Evolutionary conservation across 2,888 invertebrate species (phyloP).

Genomic region (Ectemnius continuus): DNA sequence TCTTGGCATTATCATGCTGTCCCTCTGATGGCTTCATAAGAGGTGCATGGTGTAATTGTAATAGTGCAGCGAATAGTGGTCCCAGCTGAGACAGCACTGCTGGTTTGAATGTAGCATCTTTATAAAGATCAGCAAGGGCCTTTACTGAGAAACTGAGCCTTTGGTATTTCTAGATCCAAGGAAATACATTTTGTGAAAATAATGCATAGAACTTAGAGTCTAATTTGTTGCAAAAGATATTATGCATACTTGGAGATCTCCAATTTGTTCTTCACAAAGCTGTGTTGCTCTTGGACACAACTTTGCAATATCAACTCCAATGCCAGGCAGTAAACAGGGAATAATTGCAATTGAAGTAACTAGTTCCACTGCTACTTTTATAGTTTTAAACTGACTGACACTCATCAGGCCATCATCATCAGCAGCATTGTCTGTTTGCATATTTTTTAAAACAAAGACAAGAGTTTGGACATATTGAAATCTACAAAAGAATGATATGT

Average conservation of each 20-base stretch:
- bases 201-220: not conserved
- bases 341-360: constrained; percentile 84
- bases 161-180: constrained; percentile 79
- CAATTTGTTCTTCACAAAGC: constrained; percentile 74
- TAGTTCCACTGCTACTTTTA: constrained; percentile 83
- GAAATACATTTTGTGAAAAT: not conserved
- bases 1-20: constrained; percentile 12
- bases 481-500: constrained; percentile 49
- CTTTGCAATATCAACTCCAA: constrained; percentile 80
- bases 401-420: constrained; percentile 78
- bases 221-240: constrained; percentile 2
- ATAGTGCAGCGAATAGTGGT: constrained; percentile 82
- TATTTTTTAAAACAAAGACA: constrained; percentile 53
- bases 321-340: constrained; percentile 83
- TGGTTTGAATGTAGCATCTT: constrained; percentile 61
- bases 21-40: constrained; percentile 80
- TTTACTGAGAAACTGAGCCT: constrained; percentile 81
- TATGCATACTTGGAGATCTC: constrained; percentile 78
- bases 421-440: constrained; percentile 50
- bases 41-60: constrained; percentile 85
- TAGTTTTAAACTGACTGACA: constrained; percentile 83
- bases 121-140: constrained; percentile 78
- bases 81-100: constrained; percentile 65
- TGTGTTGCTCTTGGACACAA: constrained; percentile 76
- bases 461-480: constrained; percentile 61